Evolutionary conservation across 2,113 vertebrate genomes (phyloP).

Genomic region (Grus americana): DNA sequence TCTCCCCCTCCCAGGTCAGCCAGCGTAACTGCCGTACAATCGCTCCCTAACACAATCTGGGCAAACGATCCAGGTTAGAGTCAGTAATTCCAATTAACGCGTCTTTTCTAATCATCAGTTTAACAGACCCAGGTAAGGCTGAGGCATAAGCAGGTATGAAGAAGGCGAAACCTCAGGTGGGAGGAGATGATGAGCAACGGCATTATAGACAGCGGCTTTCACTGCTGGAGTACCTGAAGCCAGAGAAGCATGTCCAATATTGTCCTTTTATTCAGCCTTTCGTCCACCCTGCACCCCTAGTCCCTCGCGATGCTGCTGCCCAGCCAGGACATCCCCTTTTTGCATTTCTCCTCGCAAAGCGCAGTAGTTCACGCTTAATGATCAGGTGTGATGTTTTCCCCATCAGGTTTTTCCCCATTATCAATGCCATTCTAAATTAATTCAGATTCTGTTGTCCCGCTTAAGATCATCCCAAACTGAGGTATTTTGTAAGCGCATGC

Average conservation of each 20-base stretch:
- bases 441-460: background rate
- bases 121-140: background rate
- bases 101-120: background rate
- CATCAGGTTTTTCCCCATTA: background rate
- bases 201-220: background rate
- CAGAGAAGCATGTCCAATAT: background rate
- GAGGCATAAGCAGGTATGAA: background rate
- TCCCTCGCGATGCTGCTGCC: background rate
- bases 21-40: background rate
- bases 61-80: background rate
- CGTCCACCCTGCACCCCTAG: background rate
- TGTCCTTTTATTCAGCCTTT: background rate
- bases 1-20: slow-evolving; percentile 46
- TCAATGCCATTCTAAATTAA: background rate
- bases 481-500: background rate
- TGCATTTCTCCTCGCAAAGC: background rate
- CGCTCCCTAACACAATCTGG: background rate
- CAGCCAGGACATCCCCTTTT: background rate
- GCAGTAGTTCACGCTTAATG: background rate
- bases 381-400: background rate
- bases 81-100: background rate
- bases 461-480: background rate
- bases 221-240: background rate
- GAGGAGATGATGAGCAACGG: background rate
- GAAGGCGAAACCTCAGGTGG: background rate